These are phyloP conservation scores for Sorex araneus DNA, from an alignment of 2,113 vertebrate species.

Conservation along the genomic window DNA sequence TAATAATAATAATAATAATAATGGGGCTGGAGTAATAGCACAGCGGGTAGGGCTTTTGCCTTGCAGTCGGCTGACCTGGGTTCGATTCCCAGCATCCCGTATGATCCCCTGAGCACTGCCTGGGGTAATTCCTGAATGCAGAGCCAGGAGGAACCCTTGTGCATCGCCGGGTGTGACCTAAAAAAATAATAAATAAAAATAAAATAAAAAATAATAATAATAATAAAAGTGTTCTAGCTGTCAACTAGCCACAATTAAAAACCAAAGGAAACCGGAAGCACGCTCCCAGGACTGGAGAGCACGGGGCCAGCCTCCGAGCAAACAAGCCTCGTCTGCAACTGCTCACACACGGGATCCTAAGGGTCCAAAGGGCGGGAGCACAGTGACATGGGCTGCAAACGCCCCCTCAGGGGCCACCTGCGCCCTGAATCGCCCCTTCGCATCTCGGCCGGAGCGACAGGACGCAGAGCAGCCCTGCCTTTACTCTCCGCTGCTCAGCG, in stretches of 20 bases:
- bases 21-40: too few relatives aligned
- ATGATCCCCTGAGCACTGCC: too few relatives aligned
- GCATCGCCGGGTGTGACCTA: too few relatives aligned
- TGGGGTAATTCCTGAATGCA: too few relatives aligned
- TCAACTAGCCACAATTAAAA: not conserved
- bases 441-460: not conserved
- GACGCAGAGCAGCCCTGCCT: not conserved
- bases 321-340: not conserved
- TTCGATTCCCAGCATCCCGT: too few relatives aligned
- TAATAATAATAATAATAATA: too few relatives aligned
- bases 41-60: too few relatives aligned
- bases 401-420: not conserved
- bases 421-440: not conserved
- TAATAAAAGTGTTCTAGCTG: not conserved
- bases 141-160: too few relatives aligned
- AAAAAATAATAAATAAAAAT: too few relatives aligned
- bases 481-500: slow-evolving; percentile 45
- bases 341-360: not conserved
- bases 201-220: slow-evolving; percentile 36
- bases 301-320: slow-evolving; percentile 17
- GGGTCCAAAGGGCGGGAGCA: too few relatives aligned
- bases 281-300: slow-evolving; percentile 10
- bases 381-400: slow-evolving; percentile 5
- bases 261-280: slow-evolving; percentile 59
- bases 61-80: too few relatives aligned